Evolutionary conservation across 2,888 invertebrate species (phyloP), one percentile per base, ranked within the genome.

Genomic region (Pristionchus mayeri): DNA sequence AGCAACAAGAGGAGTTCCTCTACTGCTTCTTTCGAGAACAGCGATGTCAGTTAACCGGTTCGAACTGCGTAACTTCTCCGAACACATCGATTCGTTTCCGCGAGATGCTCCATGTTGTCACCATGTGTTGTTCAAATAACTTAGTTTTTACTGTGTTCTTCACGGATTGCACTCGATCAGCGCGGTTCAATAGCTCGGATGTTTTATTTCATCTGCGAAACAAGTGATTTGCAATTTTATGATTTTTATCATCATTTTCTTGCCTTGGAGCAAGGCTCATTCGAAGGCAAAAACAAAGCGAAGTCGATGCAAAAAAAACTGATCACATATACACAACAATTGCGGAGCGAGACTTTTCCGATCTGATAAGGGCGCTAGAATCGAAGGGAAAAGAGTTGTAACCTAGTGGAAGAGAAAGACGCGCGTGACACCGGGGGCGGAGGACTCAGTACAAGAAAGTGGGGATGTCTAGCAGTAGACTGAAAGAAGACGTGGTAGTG

Each of bases 291-390:
- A 71, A 71, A 44, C 71, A 71, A 71, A 71, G 71, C 71, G 24
- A 24, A 44, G 24, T 71, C 71, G 40, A 71, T 71, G 71, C 40
- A 44, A 71, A 18, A 18, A 0, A 9, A 37, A 1, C n/a, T 40
- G 40, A 71, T 71, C 71, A 71, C 71, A 71, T 71, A 71, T 71
- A 71, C 71, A 71, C 71, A 71, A 71, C 71, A 71, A 44, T 71
- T 71, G 40, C 44, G 40, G 37, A n/a, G 71, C 40, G n/a, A n/a
- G n/a, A n/a, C n/a, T n/a, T n/a, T 71, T 71, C 24, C 44, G 63
- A 63, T 40, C 37, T 40, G 40, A 16, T 40, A 18, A 3, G 24
- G n/a, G 37, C 71, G n/a, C 18, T 37, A 71, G 71, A 71, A 71
- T 71, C 71, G 7, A 44, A n/a, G 18, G 30, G 63, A n/a, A 18